Base-by-base conservation (phyloP, 2,113 vertebrate genomes). In the Platichthys flesus region DNA sequence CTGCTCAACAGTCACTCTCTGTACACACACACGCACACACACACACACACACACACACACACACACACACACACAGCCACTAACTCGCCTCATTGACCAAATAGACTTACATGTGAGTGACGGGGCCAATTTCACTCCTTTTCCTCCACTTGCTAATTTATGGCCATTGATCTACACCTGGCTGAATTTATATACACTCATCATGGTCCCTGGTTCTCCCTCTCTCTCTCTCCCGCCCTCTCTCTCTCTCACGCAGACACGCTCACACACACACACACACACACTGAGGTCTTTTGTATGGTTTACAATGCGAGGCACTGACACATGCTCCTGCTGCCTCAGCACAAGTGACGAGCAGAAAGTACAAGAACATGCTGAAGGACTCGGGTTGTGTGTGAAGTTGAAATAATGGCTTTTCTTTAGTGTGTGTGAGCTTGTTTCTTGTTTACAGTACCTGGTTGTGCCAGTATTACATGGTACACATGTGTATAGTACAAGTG, bases 51-150 rank as follows among this genome's bases (percentile, higher is more conserved):
- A 67, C 78, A 76, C 76, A 69, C 37, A 79, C 66, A 56, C 67
- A 57, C 60, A 56, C 71, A 58, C 81, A 31, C 28, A 28, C 28
- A 31, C 28, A 31, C 28, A 31, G 4, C 28, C 81, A 81, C 74
- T 77, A 64, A 54, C 81, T 78, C 68, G 85, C 90, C 85, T 92
- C 91, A 90, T 92, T 93, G 90, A 89, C 87, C 91, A 91, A 91
- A 91, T 90, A 91, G 89, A 92, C 91, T 89, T 87, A 89, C 89
- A 90, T 90, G 86, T 89, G 91, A 93, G 78, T 90, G 91, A 92
- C 91, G 62, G 90, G 90, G 85, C 89, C 89, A 91, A 90, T 92
- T 90, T 92, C 83, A 91, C 88, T 84, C 85, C 81, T 79, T 84
- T 83, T 87, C 85, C 88, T 59, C 76, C 81, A 83, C 42, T 83